Conservation (phyloP, 2,888 invertebrate genomes). For the Cordilura impudica region DNA sequence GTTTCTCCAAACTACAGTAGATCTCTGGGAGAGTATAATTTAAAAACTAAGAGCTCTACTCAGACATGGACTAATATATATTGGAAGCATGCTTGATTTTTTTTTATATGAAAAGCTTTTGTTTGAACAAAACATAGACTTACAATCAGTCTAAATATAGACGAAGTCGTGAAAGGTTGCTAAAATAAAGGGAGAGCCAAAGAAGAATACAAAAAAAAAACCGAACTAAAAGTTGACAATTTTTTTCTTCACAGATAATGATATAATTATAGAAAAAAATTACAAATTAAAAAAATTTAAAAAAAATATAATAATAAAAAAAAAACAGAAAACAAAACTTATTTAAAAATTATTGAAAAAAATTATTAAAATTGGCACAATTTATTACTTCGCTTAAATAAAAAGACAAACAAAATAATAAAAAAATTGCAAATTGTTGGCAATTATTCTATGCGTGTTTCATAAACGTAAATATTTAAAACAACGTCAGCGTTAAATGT, state of each 20-base stretch:
- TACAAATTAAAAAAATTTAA: neutral
- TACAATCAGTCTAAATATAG: conserved; percentile 69
- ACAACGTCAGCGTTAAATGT: conserved; percentile 25
- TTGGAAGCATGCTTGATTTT: conserved; percentile 5
- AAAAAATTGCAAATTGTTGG: neutral
- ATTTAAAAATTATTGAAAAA: too few relatives aligned
- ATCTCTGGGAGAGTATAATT: conserved; percentile 7
- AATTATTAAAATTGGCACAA: too few relatives aligned
- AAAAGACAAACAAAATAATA: neutral
- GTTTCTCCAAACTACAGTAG: conserved; percentile 4
- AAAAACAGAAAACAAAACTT: too few relatives aligned
- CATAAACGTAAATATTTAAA: neutral
- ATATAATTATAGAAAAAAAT: conserved; percentile 11
- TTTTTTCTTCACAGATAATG: conserved; percentile 6
- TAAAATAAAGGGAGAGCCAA: neutral
- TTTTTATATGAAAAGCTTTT: conserved; percentile 54
- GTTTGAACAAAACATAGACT: conserved; percentile 50
- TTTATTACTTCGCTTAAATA: too few relatives aligned
- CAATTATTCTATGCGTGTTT: conserved; percentile 3
- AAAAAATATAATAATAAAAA: too few relatives aligned
- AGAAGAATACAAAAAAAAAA: neutral
- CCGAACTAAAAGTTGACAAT: conserved; percentile 15
- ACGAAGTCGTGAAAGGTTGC: conserved; percentile 68
- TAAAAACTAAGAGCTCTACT: conserved; percentile 10
- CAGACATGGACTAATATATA: conserved; percentile 22